These are phyloP conservation scores for Drosophila chauvacae DNA, from an alignment of 1,140 invertebrate genomes.

Conservation along the genomic window DNA sequence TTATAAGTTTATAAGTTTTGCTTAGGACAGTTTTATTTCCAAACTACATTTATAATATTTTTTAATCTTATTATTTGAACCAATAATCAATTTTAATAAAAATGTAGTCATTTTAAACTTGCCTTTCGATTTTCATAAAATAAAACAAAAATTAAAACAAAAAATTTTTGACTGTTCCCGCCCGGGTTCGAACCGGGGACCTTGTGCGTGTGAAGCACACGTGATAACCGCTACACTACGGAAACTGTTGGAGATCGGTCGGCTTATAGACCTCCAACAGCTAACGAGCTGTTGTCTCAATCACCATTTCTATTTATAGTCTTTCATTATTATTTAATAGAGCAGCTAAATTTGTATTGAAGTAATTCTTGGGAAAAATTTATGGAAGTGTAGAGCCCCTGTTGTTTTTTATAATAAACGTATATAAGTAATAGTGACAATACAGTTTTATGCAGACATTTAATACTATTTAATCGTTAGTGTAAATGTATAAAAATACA, in stretches of 20 bases:
- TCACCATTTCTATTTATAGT: background rate
- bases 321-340: background rate
- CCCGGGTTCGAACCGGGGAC: conserved; percentile 88
- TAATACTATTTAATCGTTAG: no score
- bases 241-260: conserved; percentile 61
- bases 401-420: no score
- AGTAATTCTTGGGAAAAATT: background rate
- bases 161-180: conserved; percentile 85
- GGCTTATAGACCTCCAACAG: background rate
- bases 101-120: no score
- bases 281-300: background rate
- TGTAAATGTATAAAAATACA: no score
- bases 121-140: no score
- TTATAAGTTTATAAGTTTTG: background rate
- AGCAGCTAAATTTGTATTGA: background rate
- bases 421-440: no score
- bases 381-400: no score
- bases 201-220: conserved; percentile 88
- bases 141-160: background rate
- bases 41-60: no score
- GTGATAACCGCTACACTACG: conserved; percentile 88
- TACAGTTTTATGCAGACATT: no score
- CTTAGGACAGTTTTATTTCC: background rate
- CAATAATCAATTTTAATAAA: background rate
- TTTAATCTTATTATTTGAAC: background rate